Evolutionary conservation across 2,888 invertebrate species (phyloP), one percentile per base, ranked within the genome.

Genomic region (Drosophila borborema): DNA sequence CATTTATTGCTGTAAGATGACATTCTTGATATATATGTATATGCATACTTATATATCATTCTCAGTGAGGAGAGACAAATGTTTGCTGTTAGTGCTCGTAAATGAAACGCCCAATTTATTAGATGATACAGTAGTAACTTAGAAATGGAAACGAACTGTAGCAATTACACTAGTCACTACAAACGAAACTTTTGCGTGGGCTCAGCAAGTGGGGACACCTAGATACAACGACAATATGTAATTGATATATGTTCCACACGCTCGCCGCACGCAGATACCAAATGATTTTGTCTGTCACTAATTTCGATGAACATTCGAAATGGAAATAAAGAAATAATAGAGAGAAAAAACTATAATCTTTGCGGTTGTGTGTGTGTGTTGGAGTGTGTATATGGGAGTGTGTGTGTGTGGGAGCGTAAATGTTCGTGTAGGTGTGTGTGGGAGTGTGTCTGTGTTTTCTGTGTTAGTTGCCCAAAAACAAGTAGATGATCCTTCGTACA

Each of bases 21-120:
- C 18, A 34, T n/a, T 18, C 38, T 31, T 28, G 38, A 34, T 41
- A 54, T 56, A 66, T 20, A 43, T 45, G 36, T 7, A 51, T 18
- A 16, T 28, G 16, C 8, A 16, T 28, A 48, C 3, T 28, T 18
- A 12, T 51, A 53, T 53, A 53, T 53, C 36, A 16, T 28, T 54
- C 23, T 43, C 51, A 18, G n/a, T 43, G 28, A 3, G 23, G 48
- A 55, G 36, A 63, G 40, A 46, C 43, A 45, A 34, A 31, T n/a
- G n/a, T 10, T 59, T 20, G 9, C 45, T 63, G 43, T 51, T 43
- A 74, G 46, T 38, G 58, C 51, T 49, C 63, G 61, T 61, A 72
- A 72, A 79, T 64, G 49, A 75, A 71, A 72, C 81, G 58, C 74
- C 67, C 73, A 84, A 72, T 79, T 89, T 80, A 79, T 81, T 73